Conservation (phyloP, 2,888 invertebrate species). For the Limnephilus rhombicus region DNA sequence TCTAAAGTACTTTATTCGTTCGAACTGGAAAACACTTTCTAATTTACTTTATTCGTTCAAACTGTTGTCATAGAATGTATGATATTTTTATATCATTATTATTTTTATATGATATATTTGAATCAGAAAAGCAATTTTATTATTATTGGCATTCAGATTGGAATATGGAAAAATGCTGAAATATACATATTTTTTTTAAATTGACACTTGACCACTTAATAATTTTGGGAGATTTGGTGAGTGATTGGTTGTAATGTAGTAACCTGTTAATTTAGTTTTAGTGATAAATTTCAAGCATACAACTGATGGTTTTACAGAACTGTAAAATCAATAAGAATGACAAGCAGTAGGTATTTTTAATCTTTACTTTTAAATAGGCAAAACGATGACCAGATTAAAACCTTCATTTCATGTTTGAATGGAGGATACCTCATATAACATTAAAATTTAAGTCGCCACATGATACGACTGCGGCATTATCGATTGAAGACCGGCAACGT, state of each 20-base stretch:
- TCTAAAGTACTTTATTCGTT: neutral
- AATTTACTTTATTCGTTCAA: neutral
- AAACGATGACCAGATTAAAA: neutral
- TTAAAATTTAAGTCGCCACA: neutral
- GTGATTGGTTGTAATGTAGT: neutral
- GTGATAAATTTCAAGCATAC: neutral
- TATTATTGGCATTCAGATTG: neutral
- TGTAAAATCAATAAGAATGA: neutral
- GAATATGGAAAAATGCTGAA: too few species aligned
- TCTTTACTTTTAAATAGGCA: neutral
- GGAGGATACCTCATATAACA: neutral
- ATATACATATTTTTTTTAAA: too few species aligned
- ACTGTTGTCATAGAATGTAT: neutral
- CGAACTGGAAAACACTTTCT: neutral
- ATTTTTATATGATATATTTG: too few species aligned
- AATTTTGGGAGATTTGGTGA: neutral
- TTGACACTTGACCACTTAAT: neutral
- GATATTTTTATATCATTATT: too few species aligned
- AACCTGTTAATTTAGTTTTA: neutral
- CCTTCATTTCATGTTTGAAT: neutral
- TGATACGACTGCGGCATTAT: conserved; percentile 21
- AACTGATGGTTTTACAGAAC: neutral
- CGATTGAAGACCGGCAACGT: conserved; percentile 19
- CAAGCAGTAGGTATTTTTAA: neutral
- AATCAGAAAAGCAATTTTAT: neutral